Conservation (phyloP, 2,888 invertebrate genomes). For the Philaethria dido region DNA sequence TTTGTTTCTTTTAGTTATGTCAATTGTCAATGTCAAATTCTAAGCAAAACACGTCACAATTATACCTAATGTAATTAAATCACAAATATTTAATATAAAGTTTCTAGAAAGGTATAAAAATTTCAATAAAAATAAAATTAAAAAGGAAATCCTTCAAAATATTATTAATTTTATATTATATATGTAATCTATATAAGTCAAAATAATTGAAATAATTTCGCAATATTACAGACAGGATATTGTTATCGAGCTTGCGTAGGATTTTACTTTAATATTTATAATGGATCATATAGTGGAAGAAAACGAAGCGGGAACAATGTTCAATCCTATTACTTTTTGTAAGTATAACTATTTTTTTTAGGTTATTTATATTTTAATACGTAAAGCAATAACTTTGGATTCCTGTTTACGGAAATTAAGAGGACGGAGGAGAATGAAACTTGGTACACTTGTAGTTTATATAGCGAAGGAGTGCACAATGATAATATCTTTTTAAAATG, state of each 20-base stretch:
- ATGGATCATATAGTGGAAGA: slow-evolving; percentile 53
- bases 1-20: background rate
- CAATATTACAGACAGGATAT: slow-evolving; percentile 29
- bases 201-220: slow-evolving; percentile 22
- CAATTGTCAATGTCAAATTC: slow-evolving; percentile 9
- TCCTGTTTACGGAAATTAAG: too few relatives aligned
- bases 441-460: too few relatives aligned
- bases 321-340: slow-evolving; percentile 56
- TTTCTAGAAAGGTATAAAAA: background rate
- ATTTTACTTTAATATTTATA: background rate
- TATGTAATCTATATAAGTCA: background rate
- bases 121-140: background rate
- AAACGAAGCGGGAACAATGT: slow-evolving; percentile 42
- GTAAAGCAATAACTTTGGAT: too few relatives aligned
- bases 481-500: too few relatives aligned
- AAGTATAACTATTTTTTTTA: slow-evolving; percentile 42
- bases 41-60: slow-evolving; percentile 25
- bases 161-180: background rate
- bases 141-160: background rate
- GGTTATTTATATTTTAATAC: too few relatives aligned
- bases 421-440: too few relatives aligned
- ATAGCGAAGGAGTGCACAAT: too few relatives aligned
- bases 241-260: slow-evolving; percentile 22
- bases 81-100: slow-evolving; percentile 5
- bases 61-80: background rate